These are phyloP conservation scores for Enteromius unitaeniatus DNA, from an alignment of 2,797 vertebrate genomes.

Conservation along the genomic window DNA sequence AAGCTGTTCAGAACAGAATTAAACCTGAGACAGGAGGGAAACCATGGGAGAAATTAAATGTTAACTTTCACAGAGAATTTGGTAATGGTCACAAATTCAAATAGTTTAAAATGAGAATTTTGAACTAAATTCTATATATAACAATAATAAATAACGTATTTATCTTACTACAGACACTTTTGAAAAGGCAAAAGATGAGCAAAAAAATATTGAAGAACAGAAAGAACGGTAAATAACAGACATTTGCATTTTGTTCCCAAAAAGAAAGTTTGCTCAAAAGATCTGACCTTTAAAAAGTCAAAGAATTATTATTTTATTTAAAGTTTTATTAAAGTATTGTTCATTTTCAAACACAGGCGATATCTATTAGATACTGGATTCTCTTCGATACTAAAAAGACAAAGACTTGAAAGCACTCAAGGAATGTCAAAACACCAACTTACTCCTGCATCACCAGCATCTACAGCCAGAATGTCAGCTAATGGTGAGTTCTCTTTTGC, in stretches of 20 bases:
- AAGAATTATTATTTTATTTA: too few relatives aligned
- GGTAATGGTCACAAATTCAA: conserved; percentile 9
- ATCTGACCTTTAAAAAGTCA: too few relatives aligned
- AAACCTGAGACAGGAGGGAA: neutral
- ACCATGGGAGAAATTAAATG: neutral
- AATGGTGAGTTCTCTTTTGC: neutral
- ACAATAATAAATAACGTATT: neutral
- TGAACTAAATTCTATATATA: neutral
- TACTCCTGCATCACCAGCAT: neutral
- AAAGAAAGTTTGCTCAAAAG: neutral
- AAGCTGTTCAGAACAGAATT: neutral
- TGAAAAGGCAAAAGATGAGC: neutral
- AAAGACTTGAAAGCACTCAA: neutral
- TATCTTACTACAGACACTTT: neutral
- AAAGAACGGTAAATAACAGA: neutral
- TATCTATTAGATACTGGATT: neutral
- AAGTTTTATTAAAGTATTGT: too few relatives aligned
- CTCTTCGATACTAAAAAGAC: neutral
- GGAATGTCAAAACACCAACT: neutral
- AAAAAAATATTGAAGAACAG: neutral
- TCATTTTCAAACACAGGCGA: neutral
- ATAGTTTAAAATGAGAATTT: neutral
- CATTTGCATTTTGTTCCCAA: neutral
- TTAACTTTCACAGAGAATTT: neutral
- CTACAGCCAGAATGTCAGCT: neutral